phyloP scores from a whole-genome alignment of 2,797 vertebrate species.

The Merluccius polli region DNA sequence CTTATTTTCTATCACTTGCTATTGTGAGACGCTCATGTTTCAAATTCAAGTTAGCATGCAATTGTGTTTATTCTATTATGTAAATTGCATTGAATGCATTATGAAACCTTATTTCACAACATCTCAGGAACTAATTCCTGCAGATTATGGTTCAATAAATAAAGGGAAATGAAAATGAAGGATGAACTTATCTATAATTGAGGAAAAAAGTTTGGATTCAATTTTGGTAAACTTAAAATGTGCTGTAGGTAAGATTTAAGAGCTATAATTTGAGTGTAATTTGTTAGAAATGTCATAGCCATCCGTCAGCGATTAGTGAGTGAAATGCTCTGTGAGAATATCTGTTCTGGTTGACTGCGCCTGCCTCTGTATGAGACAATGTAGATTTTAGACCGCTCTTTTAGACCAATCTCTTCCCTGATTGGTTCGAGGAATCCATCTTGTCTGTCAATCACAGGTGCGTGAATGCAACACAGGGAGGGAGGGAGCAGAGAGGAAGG shows the following conservation, averaged over 20 bases:
- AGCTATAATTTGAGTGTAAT: not conserved
- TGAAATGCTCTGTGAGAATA: not conserved
- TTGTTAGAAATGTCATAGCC: not conserved
- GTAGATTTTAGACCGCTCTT: not conserved
- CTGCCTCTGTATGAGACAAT: not conserved
- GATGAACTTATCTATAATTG: not conserved
- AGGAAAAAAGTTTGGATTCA: not conserved
- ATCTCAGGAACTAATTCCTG: not conserved
- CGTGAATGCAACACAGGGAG: not conserved
- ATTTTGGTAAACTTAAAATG: not conserved
- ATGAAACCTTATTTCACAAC: not conserved
- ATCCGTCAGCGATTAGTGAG: not conserved
- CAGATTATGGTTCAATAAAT: conserved; percentile 1
- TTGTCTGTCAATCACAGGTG: no score
- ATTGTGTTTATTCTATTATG: not conserved
- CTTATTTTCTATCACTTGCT: not conserved
- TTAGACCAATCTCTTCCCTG: not conserved
- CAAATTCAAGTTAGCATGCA: not conserved
- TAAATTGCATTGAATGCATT: not conserved
- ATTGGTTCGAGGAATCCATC: not conserved
- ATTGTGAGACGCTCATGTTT: not conserved
- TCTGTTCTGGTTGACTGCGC: not conserved
- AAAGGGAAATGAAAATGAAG: not conserved
- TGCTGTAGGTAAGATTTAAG: not conserved
- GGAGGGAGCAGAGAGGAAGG: not conserved